Percentiles rank a stretch among this genome's conserved stretches.
Conservation (phyloP, 2,888 invertebrate genomes). For the Invenusta paracnida region DNA sequence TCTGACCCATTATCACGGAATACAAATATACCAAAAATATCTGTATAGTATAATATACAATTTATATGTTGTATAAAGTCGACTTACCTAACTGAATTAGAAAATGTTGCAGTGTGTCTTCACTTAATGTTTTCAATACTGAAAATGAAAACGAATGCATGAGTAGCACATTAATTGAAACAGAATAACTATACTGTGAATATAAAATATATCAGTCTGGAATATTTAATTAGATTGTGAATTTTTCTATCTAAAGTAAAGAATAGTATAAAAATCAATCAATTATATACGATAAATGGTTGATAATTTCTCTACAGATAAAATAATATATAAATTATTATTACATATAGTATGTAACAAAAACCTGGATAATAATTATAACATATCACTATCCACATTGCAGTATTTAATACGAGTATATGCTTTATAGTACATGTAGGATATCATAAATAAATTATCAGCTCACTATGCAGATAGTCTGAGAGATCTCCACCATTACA, state of each 20-base stretch:
- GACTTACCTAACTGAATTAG: conserved; percentile 78
- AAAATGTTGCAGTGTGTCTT: conserved; percentile 91
- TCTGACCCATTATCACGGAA: background rate
- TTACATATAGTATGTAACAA: background rate
- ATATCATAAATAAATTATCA: background rate
- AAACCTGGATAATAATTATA: background rate
- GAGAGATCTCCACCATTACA: conserved; percentile 98
- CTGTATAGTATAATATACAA: conserved; percentile 3
- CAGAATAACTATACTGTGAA: too few species aligned
- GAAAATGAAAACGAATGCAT: too few species aligned
- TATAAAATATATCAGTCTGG: too few species aligned
- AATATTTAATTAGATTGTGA: too few species aligned
- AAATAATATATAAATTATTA: too few species aligned
- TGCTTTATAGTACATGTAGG: background rate
- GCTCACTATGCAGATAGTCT: conserved; percentile 79
- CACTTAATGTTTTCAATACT: conserved; percentile 88
- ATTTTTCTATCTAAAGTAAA: too few species aligned
- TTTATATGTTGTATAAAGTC: too few species aligned
- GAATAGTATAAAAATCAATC: conserved; percentile 40
- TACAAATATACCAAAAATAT: background rate
- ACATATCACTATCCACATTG: too few species aligned
- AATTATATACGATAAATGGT: conserved; percentile 1
- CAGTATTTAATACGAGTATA: background rate
- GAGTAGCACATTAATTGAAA: too few species aligned
- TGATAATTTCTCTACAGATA: background rate